Base-by-base conservation (phyloP, 2,797 vertebrate genomes). In the Emydoidea blandingii region DNA sequence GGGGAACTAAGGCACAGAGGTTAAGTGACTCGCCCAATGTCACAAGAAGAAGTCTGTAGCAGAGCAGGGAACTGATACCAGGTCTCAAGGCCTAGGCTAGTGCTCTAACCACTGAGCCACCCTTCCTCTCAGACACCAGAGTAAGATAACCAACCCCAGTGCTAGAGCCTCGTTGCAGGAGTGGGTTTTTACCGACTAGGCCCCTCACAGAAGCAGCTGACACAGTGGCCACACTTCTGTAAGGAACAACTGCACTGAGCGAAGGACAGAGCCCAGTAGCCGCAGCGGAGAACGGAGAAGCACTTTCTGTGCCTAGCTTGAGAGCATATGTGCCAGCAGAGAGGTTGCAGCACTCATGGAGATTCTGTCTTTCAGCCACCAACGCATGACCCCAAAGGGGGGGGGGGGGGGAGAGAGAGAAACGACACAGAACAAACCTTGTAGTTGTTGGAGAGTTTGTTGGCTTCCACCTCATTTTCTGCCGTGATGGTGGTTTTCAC, bases 381-480 rank as follows among this genome's bases (percentile, higher is more conserved):
- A 2, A 79, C 9, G 47, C 44, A 50, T 7, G 19, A 79, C 78
- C 25, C 47, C 27, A 50, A 19, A 31, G 47, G 4, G 41, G 27
- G 41, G 6, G 7, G 3, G n/a, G n/a, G 5, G 18, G 4, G 0
- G 41, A 4, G 31, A 9, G 8, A 31, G 8, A n/a, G n/a, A 50
- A 50, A 16, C 15, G 4, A 23, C 12, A n/a, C 50, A 31, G 6
- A 19, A 2, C 95, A 27, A 82, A 99, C 98, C 98, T 98, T 99
- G 97, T 99, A 99, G 96, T 99, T 99, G 97, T 99, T 99, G 90
- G 98, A 99, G 56, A 99, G 98, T 94, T 98, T 99, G 96, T 99
- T 98, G 80, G 99, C 98, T 88, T 99, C 99, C 90, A 99, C 98
- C 3, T 98, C 98, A 3, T 99, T 99, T 91, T 99, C 99, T 0